Evolutionary conservation across 2,888 invertebrate genomes (phyloP), one percentile per base, ranked within the genome.

Genomic region (Seira ritae): DNA sequence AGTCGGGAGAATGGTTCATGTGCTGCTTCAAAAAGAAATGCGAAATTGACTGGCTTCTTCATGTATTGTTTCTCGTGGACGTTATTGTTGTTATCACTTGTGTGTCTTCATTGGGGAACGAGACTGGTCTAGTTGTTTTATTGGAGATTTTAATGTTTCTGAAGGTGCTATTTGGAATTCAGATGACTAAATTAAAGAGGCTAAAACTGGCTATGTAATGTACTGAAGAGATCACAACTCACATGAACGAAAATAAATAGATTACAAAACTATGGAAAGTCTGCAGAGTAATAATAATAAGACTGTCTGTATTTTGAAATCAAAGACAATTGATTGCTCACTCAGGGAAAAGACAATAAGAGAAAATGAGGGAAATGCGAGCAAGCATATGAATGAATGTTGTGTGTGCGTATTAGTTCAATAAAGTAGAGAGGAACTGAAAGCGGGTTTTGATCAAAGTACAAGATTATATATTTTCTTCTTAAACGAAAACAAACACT

Each of bases 371-470:
- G 31, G 19, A 19, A 8, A 42, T 42, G 12, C n/a, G n/a, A n/a
- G n/a, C 23, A 73, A 12, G 20, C 20, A 24, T 23, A 65, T 72
- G 50, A 15, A 50, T 50, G 50, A 50, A 50, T 50, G 12, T 50
- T n/a, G 31, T 31, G 31, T 8, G 31, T 31, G 31, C 8, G 31
- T 8, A 31, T 31, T n/a, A 8, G 31, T 31, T 31, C 8, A 31
- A 2, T 2, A 31, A 31, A 31, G 31, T 31, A 31, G 31, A 31
- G 31, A 4, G 2, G 31, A 4, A 4, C 8, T 31, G 2, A 31
- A 31, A 31, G 31, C 69, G 74, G 80, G 81, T 81, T 67, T 60
- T 50, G 82, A 72, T 81, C 71, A 81, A 22, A 81, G 82, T 82
- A 82, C 82, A 82, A 82, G 72, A 77, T 76, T 62, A n/a, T 50